phyloP scores from a whole-genome alignment of 2,113 vertebrate species.

The Scomber japonicus region DNA sequence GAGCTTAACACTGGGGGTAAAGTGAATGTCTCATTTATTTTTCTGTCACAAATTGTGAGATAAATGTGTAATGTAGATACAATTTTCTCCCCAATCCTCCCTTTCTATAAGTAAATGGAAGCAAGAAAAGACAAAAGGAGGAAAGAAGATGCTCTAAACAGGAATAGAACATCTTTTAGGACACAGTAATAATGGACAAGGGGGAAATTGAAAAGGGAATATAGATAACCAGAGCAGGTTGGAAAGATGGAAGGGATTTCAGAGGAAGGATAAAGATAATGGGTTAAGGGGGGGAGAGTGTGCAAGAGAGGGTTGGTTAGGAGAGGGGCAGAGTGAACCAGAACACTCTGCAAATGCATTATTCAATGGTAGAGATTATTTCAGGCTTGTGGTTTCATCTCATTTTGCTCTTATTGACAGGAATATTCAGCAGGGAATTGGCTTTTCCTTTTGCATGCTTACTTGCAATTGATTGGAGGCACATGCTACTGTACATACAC shows the following conservation, averaged over 20 bases:
- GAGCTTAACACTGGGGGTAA: not conserved
- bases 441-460: not conserved
- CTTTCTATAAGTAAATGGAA: not conserved
- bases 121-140: not conserved
- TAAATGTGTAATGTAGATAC: not conserved
- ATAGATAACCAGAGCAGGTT: constrained; percentile 23
- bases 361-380: constrained; percentile 55
- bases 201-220: constrained; percentile 39
- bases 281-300: constrained; percentile 8
- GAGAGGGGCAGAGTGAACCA: constrained; percentile 23
- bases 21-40: not conserved
- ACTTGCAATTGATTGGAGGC: constrained; percentile 14
- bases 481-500: not conserved
- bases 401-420: constrained; percentile 56
- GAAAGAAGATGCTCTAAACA: not conserved
- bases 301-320: not conserved
- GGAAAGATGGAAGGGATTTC: constrained; percentile 33
- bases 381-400: constrained; percentile 46
- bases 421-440: constrained; percentile 13
- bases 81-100: not conserved
- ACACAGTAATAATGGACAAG: not conserved
- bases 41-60: not conserved
- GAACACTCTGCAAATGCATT: constrained; percentile 48
- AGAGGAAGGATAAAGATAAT: constrained; percentile 25
- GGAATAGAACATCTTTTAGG: not conserved